Conservation (phyloP, 2,113 vertebrate species). For the Phainopepla nitens region DNA sequence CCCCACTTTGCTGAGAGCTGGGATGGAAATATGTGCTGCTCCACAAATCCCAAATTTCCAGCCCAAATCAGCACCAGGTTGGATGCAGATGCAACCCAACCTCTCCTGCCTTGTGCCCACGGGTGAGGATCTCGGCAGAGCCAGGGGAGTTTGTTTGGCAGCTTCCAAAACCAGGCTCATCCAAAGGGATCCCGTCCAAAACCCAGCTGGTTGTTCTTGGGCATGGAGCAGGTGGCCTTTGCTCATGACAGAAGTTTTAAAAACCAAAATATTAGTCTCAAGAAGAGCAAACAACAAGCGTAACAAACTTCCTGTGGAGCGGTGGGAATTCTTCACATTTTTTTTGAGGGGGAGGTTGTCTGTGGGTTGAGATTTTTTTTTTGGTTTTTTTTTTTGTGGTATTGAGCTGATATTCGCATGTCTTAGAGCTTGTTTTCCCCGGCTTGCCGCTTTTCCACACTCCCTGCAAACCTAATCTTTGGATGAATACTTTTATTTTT, state of each 20-base stretch:
- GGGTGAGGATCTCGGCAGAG: not conserved
- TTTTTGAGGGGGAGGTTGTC: not conserved
- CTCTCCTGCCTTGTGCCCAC: not conserved
- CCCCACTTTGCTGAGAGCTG: not conserved
- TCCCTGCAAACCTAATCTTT: not conserved
- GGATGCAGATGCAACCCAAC: not conserved
- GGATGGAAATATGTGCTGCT: fast-evolving
- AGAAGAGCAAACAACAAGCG: not conserved
- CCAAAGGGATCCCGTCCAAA: not conserved
- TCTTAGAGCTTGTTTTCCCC: not conserved
- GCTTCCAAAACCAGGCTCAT: not conserved
- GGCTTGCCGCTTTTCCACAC: not conserved
- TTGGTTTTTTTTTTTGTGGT: not conserved
- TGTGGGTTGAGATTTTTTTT: not conserved
- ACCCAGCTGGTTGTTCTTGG: not conserved
- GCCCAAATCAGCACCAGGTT: not conserved
- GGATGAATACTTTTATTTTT: not conserved
- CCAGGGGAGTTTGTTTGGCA: not conserved
- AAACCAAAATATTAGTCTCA: not conserved
- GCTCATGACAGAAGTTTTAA: not conserved
- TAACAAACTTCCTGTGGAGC: not conserved
- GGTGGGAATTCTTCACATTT: not conserved
- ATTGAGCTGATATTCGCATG: not conserved
- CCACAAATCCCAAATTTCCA: not conserved
- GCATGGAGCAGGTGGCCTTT: not conserved